Percentiles rank a stretch among this genome's conserved stretches.
Evolutionary conservation across 1,140 invertebrate genomes (phyloP).

Genomic region (Drosophila neocordata): DNA sequence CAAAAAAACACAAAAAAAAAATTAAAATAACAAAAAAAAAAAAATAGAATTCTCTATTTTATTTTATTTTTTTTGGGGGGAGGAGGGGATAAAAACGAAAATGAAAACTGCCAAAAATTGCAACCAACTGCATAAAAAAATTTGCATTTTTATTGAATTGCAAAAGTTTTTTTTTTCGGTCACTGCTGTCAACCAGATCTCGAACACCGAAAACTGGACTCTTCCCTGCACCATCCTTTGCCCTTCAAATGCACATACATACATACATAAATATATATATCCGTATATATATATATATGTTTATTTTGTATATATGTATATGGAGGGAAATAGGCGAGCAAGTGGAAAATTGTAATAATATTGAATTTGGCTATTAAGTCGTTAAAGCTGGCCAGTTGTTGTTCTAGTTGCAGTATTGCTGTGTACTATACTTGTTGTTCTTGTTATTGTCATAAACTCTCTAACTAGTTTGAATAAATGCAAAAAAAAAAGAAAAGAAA

Average conservation of each 20-base stretch:
- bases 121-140: slow-evolving; percentile 66
- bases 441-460: not conserved
- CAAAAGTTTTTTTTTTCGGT: slow-evolving; percentile 71
- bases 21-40: slow-evolving; percentile 20
- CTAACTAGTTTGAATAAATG: not conserved
- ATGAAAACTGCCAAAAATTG: slow-evolving; percentile 65
- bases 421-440: not conserved
- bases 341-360: slow-evolving; percentile 74
- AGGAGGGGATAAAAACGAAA: slow-evolving; percentile 54
- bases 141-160: slow-evolving; percentile 80
- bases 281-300: not conserved
- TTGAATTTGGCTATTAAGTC: slow-evolving; percentile 79
- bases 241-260: not conserved
- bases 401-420: not conserved
- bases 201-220: slow-evolving; percentile 10
- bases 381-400: slow-evolving; percentile 62
- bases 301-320: not conserved
- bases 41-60: not conserved
- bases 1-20: slow-evolving; percentile 33
- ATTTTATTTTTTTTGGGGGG: not conserved
- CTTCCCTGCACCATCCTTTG: not conserved
- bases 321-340: slow-evolving; percentile 41
- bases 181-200: slow-evolving; percentile 47
- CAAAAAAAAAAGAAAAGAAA: not conserved
- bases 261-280: not conserved